Evolutionary conservation across 2,797 vertebrate genomes (phyloP).

Genomic region (Mormyrops attenuatus): DNA sequence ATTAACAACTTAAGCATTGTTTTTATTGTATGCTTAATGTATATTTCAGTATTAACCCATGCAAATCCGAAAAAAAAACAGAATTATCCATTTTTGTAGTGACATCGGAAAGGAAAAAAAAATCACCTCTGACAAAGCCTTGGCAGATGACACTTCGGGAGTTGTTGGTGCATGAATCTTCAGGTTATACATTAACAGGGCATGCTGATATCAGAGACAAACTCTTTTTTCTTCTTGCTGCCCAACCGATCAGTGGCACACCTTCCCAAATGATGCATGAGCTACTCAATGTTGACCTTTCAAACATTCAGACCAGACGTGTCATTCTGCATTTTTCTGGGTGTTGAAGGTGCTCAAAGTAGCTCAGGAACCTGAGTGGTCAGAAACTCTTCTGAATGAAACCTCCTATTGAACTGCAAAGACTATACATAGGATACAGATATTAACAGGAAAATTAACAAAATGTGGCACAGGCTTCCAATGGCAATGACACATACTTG

Average conservation of each 20-base stretch:
- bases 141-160: neutral
- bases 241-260: neutral
- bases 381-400: slow-evolving; percentile 31
- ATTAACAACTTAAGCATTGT: neutral
- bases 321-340: neutral
- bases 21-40: neutral
- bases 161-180: neutral
- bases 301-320: neutral
- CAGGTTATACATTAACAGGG: slow-evolving; percentile 4
- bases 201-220: neutral
- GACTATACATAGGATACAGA: slow-evolving; percentile 38
- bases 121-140: neutral
- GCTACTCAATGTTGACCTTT: neutral
- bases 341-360: neutral
- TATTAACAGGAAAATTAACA: neutral
- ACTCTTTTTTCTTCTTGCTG: neutral
- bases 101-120: neutral
- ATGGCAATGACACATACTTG: neutral
- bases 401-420: slow-evolving; percentile 37
- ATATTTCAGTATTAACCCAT: neutral
- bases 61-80: neutral
- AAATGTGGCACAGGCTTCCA: neutral
- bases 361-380: slow-evolving; percentile 39
- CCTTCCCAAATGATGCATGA: neutral
- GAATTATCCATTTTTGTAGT: neutral